phyloP scores from a whole-genome alignment of 1,140 invertebrate species.

The Lordiphosa mommai region DNA sequence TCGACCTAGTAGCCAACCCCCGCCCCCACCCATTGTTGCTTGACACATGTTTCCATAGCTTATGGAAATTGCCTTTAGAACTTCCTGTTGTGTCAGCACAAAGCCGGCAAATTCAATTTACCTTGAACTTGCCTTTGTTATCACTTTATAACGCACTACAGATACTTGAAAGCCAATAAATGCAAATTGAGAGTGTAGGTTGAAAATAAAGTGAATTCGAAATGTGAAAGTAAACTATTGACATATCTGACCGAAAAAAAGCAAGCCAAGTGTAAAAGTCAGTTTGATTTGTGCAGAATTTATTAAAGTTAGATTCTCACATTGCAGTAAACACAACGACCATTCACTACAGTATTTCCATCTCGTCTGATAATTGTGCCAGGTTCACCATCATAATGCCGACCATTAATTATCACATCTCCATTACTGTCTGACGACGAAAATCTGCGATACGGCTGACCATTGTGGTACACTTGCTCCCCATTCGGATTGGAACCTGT shows the following conservation, averaged over 20 bases:
- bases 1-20: no score
- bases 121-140: slow-evolving; percentile 24
- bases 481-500: slow-evolving; percentile 53
- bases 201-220: no score
- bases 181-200: no score
- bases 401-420: slow-evolving; percentile 43
- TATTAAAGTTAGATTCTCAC: slow-evolving; percentile 36
- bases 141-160: slow-evolving; percentile 30
- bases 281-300: slow-evolving; percentile 14
- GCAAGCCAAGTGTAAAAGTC: not conserved
- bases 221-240: no score
- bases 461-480: slow-evolving; percentile 37
- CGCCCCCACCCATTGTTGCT: no score
- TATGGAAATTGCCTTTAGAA: no score
- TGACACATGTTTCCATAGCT: no score
- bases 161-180: no score
- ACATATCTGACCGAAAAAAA: not conserved
- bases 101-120: no score
- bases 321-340: slow-evolving; percentile 45
- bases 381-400: slow-evolving; percentile 11
- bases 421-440: slow-evolving; percentile 16
- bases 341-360: slow-evolving; percentile 52
- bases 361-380: slow-evolving; percentile 23
- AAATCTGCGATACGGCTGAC: slow-evolving; percentile 61
- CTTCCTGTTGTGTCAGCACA: no score